phyloP scores from a whole-genome alignment of 92 coral and sea anemone genomes.

The Epizoanthus stellaris region DNA sequence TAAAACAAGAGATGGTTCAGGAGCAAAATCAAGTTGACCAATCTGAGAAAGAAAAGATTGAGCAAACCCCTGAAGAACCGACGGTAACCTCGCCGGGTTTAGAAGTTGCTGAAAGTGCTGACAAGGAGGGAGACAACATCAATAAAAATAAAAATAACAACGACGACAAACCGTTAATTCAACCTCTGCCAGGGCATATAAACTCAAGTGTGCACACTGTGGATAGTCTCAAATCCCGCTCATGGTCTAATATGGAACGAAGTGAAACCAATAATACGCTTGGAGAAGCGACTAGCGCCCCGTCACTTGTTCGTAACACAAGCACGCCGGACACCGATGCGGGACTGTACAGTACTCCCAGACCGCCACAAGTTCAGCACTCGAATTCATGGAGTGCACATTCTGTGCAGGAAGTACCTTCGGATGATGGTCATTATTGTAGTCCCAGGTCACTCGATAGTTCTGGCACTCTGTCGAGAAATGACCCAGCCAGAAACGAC shows the following conservation, averaged over 20 bases:
- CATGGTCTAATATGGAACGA: slow-evolving; percentile 38
- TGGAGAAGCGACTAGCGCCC: slow-evolving; percentile 36
- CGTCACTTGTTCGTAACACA: slow-evolving; percentile 9
- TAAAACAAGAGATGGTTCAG: background rate
- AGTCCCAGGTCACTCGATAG: slow-evolving; percentile 34
- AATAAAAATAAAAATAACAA: slow-evolving; percentile 33
- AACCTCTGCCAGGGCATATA: slow-evolving; percentile 35
- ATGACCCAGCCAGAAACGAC: slow-evolving; percentile 16
- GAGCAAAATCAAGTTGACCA: background rate
- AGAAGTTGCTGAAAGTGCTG: background rate
- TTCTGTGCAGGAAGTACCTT: background rate
- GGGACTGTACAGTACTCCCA: slow-evolving; percentile 32
- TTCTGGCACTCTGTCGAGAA: slow-evolving; percentile 17
- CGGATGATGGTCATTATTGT: slow-evolving; percentile 27
- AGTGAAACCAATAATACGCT: background rate
- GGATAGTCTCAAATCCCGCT: slow-evolving; percentile 36
- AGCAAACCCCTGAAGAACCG: background rate
- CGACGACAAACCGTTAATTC: slow-evolving; percentile 4
- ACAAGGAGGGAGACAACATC: background rate
- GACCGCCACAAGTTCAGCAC: slow-evolving; percentile 12
- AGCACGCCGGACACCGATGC: slow-evolving; percentile 11
- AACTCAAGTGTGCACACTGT: slow-evolving; percentile 47
- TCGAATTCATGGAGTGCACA: slow-evolving; percentile 2
- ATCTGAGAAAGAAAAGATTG: background rate
- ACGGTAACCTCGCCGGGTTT: background rate